Percentiles rank a stretch among this genome's conserved stretches.
These are phyloP conservation scores for Prosapia bicincta DNA, from an alignment of 2,888 invertebrate genomes.

Conservation along the genomic window DNA sequence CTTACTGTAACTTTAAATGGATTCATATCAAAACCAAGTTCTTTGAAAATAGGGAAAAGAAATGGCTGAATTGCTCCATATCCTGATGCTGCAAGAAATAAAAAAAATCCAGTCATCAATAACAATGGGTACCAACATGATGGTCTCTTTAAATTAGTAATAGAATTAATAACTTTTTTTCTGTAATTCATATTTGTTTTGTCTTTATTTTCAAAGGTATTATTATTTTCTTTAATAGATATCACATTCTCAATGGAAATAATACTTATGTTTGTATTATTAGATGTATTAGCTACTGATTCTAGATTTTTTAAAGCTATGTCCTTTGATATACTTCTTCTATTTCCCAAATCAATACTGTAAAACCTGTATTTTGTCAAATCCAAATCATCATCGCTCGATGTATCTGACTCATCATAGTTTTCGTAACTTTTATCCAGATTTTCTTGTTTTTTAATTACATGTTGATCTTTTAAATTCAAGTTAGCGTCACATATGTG, in stretches of 20 bases:
- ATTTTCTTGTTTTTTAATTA: neutral
- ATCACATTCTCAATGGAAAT: neutral
- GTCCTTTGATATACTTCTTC: neutral
- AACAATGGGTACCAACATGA: neutral
- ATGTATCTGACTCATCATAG: neutral
- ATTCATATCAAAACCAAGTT: neutral
- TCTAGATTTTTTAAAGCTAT: neutral
- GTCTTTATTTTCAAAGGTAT: too few relatives aligned
- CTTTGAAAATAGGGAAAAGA: neutral
- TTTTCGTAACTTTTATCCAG: neutral
- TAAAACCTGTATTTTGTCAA: neutral
- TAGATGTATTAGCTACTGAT: neutral
- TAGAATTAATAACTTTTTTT: neutral
- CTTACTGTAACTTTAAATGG: neutral
- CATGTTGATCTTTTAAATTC: neutral
- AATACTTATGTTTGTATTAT: neutral
- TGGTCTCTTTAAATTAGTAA: neutral
- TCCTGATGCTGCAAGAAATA: neutral
- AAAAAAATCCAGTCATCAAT: neutral
- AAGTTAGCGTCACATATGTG: neutral
- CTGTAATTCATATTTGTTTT: neutral
- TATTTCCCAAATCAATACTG: neutral
- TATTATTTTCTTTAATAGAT: too few relatives aligned
- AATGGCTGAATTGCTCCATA: neutral
- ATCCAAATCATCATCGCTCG: neutral